Evolutionary conservation across 2,888 invertebrate genomes (phyloP), one percentile per base, ranked within the genome.

Genomic region (Galerucella pusilla): DNA sequence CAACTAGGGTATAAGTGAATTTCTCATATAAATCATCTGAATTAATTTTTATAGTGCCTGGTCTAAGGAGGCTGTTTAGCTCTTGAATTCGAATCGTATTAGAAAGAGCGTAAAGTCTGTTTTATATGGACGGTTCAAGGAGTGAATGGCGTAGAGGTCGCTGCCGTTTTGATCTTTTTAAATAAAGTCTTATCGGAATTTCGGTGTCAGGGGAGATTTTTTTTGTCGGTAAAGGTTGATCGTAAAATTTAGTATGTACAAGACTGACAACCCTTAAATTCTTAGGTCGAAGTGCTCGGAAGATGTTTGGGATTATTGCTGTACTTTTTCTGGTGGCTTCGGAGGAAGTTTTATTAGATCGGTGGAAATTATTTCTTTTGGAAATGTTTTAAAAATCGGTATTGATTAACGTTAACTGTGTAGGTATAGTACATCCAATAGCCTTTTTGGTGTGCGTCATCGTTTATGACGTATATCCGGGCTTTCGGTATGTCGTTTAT

Each of bases 161-260:
- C 59, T 52, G 14, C 52, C 2, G 52, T 14, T n/a, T 60, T 61
- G 28, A 61, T 61, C 61, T 14, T 61, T 61, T 35, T 61, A 61
- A 35, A 28, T 28, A 35, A 61, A 61, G 28, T 35, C 12, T 61
- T 35, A 28, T 35, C 61, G 61, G 14, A 12, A 61, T 57, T 54
- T 14, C 52, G 52, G 35, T n/a, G 52, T 52, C n/a, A 25, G 9
- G n/a, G 35, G 16, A 35, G 61, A 2, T 61, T 61, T 35, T 35
- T 28, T 12, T 14, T 2, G 14, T 28, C 28, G 35, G 16, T 1
- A 9, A 61, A n/a, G 35, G 61, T 60, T 6, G 60, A 20, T 61
- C 61, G 61, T 61, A 61, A 61, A 61, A 61, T 61, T 20, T 20
- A 57, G 20, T 57, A 57, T 57, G 57, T 57, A 57, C 16, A 57